Percentiles rank a stretch among this genome's conserved stretches.
phyloP scores from a whole-genome alignment of 2,113 vertebrate species.

The Cryptoleucopteryx plumbea region DNA sequence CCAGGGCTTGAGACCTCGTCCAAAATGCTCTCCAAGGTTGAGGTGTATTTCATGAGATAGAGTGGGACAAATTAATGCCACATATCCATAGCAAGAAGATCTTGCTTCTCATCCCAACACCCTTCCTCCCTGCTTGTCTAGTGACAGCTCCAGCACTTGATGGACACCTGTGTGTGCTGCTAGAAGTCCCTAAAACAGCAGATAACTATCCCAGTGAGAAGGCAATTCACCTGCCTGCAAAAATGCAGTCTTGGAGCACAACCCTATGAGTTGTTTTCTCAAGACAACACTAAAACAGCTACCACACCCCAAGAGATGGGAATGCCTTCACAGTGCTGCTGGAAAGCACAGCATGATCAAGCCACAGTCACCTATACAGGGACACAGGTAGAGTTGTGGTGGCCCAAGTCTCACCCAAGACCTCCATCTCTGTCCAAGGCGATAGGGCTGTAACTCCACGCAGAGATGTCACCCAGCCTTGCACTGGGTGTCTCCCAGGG shows the following conservation, averaged over 20 bases:
- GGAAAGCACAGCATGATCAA: background rate
- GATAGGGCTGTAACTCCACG: background rate
- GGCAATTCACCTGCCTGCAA: background rate
- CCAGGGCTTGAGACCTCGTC: background rate
- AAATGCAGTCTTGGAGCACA: background rate
- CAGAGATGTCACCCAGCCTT: background rate
- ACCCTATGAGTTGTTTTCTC: background rate
- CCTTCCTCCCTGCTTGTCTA: background rate
- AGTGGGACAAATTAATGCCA: background rate
- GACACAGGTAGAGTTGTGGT: background rate
- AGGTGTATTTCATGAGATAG: background rate
- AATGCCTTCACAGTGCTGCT: background rate
- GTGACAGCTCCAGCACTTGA: background rate
- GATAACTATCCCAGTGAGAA: background rate
- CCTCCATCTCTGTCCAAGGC: background rate
- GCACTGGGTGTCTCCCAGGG: background rate
- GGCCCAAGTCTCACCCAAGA: background rate
- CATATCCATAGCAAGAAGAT: background rate
- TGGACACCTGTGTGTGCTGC: background rate
- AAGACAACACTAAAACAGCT: background rate
- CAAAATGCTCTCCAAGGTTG: background rate
- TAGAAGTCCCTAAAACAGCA: background rate
- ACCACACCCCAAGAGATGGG: background rate
- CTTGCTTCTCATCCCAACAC: background rate
- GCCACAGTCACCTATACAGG: background rate